Conservation (phyloP, 2,888 invertebrate genomes). For the Hydraecia micacea region DNA sequence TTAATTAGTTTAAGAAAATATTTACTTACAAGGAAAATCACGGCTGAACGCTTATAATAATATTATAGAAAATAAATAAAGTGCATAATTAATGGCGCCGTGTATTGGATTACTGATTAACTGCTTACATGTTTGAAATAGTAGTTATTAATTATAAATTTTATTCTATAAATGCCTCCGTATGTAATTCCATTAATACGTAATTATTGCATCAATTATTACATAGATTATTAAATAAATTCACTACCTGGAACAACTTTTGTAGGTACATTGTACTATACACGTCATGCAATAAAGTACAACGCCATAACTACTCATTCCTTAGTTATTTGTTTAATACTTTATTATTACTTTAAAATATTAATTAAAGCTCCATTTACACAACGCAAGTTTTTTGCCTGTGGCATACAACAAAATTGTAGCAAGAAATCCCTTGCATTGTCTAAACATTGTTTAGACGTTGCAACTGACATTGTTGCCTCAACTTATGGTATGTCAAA, state of each 20-base stretch:
- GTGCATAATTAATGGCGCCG: slow-evolving; percentile 34
- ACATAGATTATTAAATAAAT: slow-evolving; percentile 6
- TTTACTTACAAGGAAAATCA: slow-evolving; percentile 24
- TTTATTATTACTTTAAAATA: background rate
- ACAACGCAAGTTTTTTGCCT: background rate
- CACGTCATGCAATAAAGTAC: background rate
- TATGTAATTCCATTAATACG: slow-evolving; percentile 18
- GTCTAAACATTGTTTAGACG: background rate
- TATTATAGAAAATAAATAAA: slow-evolving; percentile 24
- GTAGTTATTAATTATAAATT: slow-evolving; percentile 18
- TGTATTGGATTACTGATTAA: slow-evolving; percentile 1
- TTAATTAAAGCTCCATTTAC: background rate
- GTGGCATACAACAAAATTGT: background rate
- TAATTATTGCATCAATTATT: slow-evolving; percentile 29
- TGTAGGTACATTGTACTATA: background rate
- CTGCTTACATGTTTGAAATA: slow-evolving; percentile 21
- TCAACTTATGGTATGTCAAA: background rate
- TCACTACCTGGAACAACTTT: background rate
- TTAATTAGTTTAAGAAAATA: slow-evolving; percentile 15
- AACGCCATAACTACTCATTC: background rate
- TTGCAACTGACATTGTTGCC: background rate
- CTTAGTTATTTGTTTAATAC: background rate
- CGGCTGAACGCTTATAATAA: background rate
- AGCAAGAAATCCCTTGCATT: background rate
- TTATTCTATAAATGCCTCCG: slow-evolving; percentile 21